Evolutionary conservation across 2,113 vertebrate genomes (phyloP).

Genomic region (Ciconia boyciana): DNA sequence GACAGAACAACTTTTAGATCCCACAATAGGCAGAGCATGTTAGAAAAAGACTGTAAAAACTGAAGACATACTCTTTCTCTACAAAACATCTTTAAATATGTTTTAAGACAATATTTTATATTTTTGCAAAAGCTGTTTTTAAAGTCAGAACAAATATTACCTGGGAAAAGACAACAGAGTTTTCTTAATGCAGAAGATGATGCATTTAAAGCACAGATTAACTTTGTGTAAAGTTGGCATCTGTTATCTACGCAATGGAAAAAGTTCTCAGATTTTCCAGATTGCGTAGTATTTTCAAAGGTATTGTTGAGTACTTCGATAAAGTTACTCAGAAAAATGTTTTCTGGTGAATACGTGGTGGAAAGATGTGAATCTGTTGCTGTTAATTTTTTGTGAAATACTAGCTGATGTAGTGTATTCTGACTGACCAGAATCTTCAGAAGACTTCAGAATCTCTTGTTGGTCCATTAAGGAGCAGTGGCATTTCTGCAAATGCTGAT

Average conservation of each 20-base stretch:
- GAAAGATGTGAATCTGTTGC: neutral
- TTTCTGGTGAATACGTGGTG: neutral
- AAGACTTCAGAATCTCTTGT: neutral
- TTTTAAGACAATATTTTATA: neutral
- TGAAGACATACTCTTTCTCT: neutral
- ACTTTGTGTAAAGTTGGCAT: neutral
- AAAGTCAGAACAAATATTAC: neutral
- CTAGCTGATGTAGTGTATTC: neutral
- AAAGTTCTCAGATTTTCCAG: neutral
- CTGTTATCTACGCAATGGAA: neutral
- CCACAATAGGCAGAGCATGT: neutral
- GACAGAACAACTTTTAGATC: neutral
- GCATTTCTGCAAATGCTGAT: neutral
- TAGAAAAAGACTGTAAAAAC: neutral
- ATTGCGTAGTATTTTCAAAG: neutral
- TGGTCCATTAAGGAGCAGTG: neutral
- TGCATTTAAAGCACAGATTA: neutral
- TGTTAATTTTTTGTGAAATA: neutral
- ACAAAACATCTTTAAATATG: neutral
- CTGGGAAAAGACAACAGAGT: neutral
- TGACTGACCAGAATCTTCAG: neutral
- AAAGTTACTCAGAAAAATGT: neutral
- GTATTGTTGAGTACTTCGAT: neutral
- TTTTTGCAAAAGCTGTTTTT: neutral
- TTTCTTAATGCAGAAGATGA: neutral